phyloP scores from a whole-genome alignment of 1,140 invertebrate species.

The Stegodyphus mimosarum region DNA sequence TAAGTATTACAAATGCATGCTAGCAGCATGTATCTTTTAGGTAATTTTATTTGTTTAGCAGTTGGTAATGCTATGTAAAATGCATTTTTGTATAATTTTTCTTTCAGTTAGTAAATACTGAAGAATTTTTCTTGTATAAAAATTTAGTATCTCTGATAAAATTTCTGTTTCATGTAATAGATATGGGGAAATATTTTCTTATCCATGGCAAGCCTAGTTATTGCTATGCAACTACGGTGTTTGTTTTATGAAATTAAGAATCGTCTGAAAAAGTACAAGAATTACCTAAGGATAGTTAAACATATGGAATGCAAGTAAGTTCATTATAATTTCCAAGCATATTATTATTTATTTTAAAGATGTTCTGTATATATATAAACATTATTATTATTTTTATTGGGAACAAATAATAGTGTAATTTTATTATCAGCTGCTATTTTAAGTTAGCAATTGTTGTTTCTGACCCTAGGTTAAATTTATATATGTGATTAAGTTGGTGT shows the following conservation, averaged over 20 bases:
- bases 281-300: conserved; percentile 82
- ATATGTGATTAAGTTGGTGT: too few relatives aligned
- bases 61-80: too few relatives aligned
- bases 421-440: too few relatives aligned
- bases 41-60: not conserved
- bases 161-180: conserved; percentile 63
- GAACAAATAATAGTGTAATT: too few relatives aligned
- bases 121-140: not conserved
- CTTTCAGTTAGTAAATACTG: not conserved
- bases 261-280: conserved; percentile 83
- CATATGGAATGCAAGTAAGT: conserved; percentile 86
- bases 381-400: too few relatives aligned
- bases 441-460: too few relatives aligned
- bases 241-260: conserved; percentile 87
- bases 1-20: conserved; percentile 61
- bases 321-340: not conserved
- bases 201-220: conserved; percentile 88
- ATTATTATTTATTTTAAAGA: too few relatives aligned
- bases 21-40: not conserved
- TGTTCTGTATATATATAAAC: too few relatives aligned
- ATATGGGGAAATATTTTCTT: conserved; percentile 90
- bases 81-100: too few relatives aligned
- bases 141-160: not conserved
- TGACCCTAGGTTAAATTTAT: too few relatives aligned
- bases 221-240: conserved; percentile 86